Evolutionary conservation across 1,140 invertebrate genomes (phyloP).

Genomic region (Helicorthomorpha holstii): DNA sequence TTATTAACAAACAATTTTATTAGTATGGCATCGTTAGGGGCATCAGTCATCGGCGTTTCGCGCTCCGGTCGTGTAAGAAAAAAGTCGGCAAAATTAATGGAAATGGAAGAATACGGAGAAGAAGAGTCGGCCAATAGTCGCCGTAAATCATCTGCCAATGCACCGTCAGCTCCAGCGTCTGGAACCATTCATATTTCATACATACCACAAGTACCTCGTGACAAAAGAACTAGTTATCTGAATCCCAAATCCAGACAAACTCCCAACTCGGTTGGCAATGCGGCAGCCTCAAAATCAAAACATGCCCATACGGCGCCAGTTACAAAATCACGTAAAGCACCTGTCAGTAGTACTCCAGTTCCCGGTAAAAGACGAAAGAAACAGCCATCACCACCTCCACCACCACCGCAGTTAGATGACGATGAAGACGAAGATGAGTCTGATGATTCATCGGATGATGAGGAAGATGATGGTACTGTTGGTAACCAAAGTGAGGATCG

Average conservation of each 20-base stretch:
- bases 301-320: not conserved
- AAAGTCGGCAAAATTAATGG: conserved; percentile 71
- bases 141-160: not conserved
- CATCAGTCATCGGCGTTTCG: conserved; percentile 34
- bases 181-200: not conserved
- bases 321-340: not conserved
- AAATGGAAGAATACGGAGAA: conserved; percentile 66
- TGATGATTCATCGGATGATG: no score
- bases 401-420: not conserved
- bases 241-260: not conserved
- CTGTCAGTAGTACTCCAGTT: not conserved
- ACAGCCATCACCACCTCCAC: not conserved
- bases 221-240: not conserved
- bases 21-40: no score
- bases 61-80: conserved; percentile 74
- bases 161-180: not conserved
- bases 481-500: no score
- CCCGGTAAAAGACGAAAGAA: not conserved
- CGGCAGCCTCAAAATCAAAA: not conserved
- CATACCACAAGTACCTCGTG: no score
- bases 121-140: conserved; percentile 1
- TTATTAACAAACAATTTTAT: no score
- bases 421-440: no score
- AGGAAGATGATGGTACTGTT: no score
- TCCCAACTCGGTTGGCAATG: not conserved